Base-by-base conservation (phyloP, 1,140 invertebrate species). In the Pseudomyrmex cubaensis region DNA sequence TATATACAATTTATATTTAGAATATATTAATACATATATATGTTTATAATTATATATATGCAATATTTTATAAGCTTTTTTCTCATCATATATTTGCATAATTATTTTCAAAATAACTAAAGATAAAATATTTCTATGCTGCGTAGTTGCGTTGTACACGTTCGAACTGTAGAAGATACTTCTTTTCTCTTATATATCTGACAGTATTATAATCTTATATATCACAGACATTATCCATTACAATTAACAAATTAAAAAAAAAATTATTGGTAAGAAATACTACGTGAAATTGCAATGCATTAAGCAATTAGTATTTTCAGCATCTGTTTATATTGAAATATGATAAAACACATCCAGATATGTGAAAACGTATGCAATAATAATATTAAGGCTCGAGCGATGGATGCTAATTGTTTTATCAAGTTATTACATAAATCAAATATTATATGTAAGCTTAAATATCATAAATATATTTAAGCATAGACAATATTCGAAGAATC, bases 51-150 rank as follows among this genome's bases (percentile, higher is more conserved):
- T 1, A 35, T 35, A 35, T 35, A 35, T 35, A 5, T 35, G n/a
- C 75, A 66, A 67, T 77, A 75, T 9, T 46, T 67, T 10, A 20
- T 35, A 66, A 66, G 9, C 1, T 54, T 8, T 74, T 20, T 9
- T 61, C 20, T 35, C 5, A 20, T n/a, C 13, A 7, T 75, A 62
- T 62, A 35, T 4, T 77, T 84, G 54, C 56, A 8, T 17, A 57
- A 85, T 63, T 52, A 50, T 64, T 50, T 85, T 17, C 17, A 35
- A 85, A 20, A 69, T 76, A 12, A 56, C 35, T 66, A 84, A 17
- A 75, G n/a, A 62, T 17, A 3, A 62, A 17, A 63, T 56, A 63
- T 7, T 35, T 35, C 5, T 35, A 35, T 35, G 35, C 35, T 35
- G 35, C 5, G 35, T 35, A 35, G 35, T 35, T 35, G 5, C 35